phyloP scores from a whole-genome alignment of 2,113 vertebrate species.

The Ciconia stormi region DNA sequence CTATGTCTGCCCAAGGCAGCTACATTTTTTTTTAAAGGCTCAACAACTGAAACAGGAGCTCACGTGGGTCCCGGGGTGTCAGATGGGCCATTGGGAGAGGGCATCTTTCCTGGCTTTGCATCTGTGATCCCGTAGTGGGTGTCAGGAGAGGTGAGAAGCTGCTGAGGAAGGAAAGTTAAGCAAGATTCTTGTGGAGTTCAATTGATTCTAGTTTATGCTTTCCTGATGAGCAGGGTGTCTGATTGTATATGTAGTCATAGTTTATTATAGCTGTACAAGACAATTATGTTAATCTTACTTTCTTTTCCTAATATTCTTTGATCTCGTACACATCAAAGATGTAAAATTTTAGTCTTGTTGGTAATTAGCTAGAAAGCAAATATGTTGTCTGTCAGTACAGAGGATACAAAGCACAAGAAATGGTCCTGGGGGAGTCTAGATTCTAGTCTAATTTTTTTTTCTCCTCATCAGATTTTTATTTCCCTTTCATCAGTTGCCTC shows the following conservation, averaged over 20 bases:
- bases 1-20: background rate
- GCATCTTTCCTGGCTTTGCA: background rate
- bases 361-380: slow-evolving; percentile 65
- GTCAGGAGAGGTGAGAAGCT: background rate
- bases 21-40: background rate
- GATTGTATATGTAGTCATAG: background rate
- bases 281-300: slow-evolving; percentile 66
- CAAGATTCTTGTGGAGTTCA: background rate
- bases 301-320: slow-evolving; percentile 67
- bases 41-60: background rate
- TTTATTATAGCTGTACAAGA: slow-evolving; percentile 56
- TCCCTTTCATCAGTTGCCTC: slow-evolving; percentile 51
- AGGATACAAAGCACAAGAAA: slow-evolving; percentile 57
- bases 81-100: background rate
- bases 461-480: slow-evolving; percentile 54
- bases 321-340: slow-evolving; percentile 64
- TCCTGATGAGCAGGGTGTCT: background rate
- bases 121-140: background rate
- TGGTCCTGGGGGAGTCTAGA: slow-evolving; percentile 58
- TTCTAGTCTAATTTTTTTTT: slow-evolving; percentile 50
- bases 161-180: slow-evolving; percentile 8
- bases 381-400: slow-evolving; percentile 49
- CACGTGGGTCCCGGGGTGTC: background rate
- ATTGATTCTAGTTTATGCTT: background rate
- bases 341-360: slow-evolving; percentile 60